These are phyloP conservation scores for Zeuzera pyrina DNA, from an alignment of 2,888 invertebrate species.

Conservation along the genomic window DNA sequence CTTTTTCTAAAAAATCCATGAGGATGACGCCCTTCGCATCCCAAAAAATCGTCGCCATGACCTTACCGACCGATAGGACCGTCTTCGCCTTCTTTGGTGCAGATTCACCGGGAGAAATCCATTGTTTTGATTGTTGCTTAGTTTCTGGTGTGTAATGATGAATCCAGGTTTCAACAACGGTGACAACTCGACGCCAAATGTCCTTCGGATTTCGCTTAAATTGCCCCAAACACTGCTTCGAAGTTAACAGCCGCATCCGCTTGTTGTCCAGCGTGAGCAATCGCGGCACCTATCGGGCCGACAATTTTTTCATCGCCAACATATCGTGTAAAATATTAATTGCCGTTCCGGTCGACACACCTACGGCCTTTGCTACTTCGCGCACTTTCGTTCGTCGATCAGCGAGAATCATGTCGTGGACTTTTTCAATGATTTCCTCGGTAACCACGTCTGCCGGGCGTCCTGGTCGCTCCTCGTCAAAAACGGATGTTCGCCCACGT, in stretches of 20 bases:
- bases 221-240: constrained; percentile 4
- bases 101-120: constrained; percentile 3
- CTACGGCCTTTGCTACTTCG: constrained; percentile 2
- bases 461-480: constrained; percentile 5
- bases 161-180: constrained; percentile 5
- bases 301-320: constrained; percentile 5
- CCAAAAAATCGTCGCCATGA: constrained; percentile 20
- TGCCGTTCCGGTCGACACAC: constrained; percentile 7
- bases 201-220: constrained; percentile 1
- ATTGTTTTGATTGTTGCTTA: constrained; percentile 3
- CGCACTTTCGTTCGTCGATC: constrained; percentile 5
- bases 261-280: constrained; percentile 4
- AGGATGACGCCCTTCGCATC: constrained; percentile 16
- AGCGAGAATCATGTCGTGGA: constrained; percentile 4
- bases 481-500: constrained; percentile 2
- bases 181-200: constrained; percentile 4
- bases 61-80: constrained; percentile 14
- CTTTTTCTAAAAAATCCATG: constrained; percentile 17
- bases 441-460: constrained; percentile 5
- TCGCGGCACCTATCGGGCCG: constrained; percentile 5
- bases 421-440: constrained; percentile 3
- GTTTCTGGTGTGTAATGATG: constrained; percentile 5
- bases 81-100: neutral
- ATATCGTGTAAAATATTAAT: constrained; percentile 9
- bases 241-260: constrained; percentile 1